A percentile compares a stretch with the other conserved stretches of the same genome.
Evolutionary conservation across 2,797 vertebrate species (phyloP).

Genomic region (Triplophysa bombifrons): DNA sequence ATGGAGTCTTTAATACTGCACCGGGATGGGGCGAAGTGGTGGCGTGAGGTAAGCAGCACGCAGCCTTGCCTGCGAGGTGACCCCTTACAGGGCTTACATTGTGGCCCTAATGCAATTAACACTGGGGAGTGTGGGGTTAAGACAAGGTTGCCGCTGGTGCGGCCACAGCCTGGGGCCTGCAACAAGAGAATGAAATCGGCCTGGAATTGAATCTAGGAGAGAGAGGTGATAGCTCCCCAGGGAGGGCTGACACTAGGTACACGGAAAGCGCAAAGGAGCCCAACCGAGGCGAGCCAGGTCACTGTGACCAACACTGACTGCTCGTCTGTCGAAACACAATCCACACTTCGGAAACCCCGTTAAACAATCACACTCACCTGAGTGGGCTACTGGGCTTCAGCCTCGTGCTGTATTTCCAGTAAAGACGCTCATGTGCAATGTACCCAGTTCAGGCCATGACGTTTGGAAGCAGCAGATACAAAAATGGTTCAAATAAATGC

Average conservation of each 20-base stretch:
- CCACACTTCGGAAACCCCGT: conserved; percentile 28
- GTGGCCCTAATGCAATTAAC: conserved; percentile 91
- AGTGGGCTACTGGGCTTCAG: conserved; percentile 14
- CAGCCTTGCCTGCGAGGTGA: conserved; percentile 78
- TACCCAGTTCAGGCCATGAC: conserved; percentile 11
- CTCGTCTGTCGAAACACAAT: conserved; percentile 32
- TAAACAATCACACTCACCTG: not conserved
- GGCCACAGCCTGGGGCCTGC: conserved; percentile 77
- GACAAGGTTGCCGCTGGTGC: conserved; percentile 82
- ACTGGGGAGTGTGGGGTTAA: conserved; percentile 76
- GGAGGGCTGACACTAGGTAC: conserved; percentile 49
- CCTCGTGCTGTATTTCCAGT: conserved; percentile 3
- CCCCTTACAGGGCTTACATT: conserved; percentile 82
- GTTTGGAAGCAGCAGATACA: conserved; percentile 17
- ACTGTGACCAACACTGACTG: conserved; percentile 30
- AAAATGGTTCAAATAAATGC: conserved; percentile 37
- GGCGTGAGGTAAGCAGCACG: conserved; percentile 60
- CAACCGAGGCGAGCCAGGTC: conserved; percentile 42
- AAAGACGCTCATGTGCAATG: not conserved
- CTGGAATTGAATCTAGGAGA: conserved; percentile 76
- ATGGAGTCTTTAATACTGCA: conserved; percentile 82
- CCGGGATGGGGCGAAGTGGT: conserved; percentile 54
- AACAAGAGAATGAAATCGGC: conserved; percentile 65
- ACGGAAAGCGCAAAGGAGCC: conserved; percentile 39
- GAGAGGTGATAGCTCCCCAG: conserved; percentile 56